Evolutionary conservation across 1,140 invertebrate genomes (phyloP).

Genomic region (Ruditapes philippinarum): DNA sequence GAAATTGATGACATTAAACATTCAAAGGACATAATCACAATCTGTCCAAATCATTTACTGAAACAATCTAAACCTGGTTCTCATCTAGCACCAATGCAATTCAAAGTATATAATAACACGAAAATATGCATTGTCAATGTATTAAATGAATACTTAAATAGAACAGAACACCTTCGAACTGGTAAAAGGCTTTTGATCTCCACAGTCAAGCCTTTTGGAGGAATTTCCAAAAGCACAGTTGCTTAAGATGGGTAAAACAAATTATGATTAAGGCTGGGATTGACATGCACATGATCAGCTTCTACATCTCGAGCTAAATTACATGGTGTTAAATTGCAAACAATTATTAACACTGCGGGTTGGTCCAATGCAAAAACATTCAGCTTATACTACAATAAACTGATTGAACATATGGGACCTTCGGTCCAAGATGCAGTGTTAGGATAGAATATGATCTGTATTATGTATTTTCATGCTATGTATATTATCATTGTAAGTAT

Average conservation of each 20-base stretch:
- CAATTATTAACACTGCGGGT: constrained; percentile 26
- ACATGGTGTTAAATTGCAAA: background rate
- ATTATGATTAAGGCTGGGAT: constrained; percentile 26
- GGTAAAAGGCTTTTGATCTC: background rate
- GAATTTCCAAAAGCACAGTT: constrained; percentile 15
- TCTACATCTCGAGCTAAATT: background rate
- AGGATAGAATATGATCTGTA: too few relatives aligned
- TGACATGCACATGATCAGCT: background rate
- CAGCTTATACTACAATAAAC: background rate
- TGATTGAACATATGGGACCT: background rate
- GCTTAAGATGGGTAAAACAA: background rate
- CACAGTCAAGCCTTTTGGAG: background rate
- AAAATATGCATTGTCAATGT: constrained; percentile 14
- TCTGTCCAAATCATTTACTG: background rate
- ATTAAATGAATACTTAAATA: background rate
- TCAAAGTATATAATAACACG: background rate
- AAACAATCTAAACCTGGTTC: constrained; percentile 33
- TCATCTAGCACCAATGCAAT: background rate
- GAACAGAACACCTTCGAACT: background rate
- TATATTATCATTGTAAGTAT: too few relatives aligned
- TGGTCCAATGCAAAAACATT: constrained; percentile 31
- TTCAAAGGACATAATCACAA: background rate
- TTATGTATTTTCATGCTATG: too few relatives aligned
- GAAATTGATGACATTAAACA: constrained; percentile 15
- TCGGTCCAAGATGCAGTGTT: too few relatives aligned